phyloP scores from a whole-genome alignment of 2,113 vertebrate genomes.

The Gambusia holbrooki region DNA sequence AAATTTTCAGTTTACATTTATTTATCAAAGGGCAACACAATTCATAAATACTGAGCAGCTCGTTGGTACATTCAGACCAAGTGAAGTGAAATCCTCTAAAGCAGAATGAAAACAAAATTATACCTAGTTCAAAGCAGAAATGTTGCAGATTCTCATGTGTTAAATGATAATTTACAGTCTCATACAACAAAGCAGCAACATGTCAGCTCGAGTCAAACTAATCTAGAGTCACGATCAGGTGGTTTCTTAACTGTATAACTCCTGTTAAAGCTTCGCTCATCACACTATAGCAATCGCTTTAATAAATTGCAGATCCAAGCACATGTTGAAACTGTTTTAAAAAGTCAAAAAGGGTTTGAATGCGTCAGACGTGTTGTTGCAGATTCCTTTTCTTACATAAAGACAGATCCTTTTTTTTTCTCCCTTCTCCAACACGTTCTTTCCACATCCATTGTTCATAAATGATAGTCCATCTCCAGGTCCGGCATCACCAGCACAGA shows the following conservation, averaged over 20 bases:
- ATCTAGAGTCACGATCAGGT: constrained; percentile 11
- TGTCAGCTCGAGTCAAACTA: constrained; percentile 40
- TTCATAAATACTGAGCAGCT: constrained; percentile 72
- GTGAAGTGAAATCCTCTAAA: constrained; percentile 9
- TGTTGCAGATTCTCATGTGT: constrained; percentile 35
- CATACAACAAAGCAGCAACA: constrained; percentile 72
- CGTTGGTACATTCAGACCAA: constrained; percentile 24
- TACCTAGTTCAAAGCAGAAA: constrained; percentile 14
- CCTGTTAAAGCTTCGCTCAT: constrained; percentile 23
- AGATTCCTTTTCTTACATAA: constrained; percentile 39
- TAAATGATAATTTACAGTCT: constrained; percentile 58
- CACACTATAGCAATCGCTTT: constrained; percentile 29
- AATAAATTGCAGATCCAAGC: constrained; percentile 55
- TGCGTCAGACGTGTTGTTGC: constrained; percentile 23
- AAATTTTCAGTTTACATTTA: constrained; percentile 62
- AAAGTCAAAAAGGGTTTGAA: constrained; percentile 35
- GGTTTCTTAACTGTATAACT: constrained; percentile 10
- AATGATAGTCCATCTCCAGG: constrained; percentile 49
- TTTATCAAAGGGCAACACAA: constrained; percentile 61
- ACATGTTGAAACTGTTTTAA: constrained; percentile 29
- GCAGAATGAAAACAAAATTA: constrained; percentile 15
- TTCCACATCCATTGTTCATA: constrained; percentile 59
- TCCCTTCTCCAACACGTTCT: background rate
- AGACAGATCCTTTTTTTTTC: constrained; percentile 4
- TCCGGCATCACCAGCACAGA: constrained; percentile 53